Conservation (phyloP, 2,888 invertebrate species). For the Blastobasis lacticolella region DNA sequence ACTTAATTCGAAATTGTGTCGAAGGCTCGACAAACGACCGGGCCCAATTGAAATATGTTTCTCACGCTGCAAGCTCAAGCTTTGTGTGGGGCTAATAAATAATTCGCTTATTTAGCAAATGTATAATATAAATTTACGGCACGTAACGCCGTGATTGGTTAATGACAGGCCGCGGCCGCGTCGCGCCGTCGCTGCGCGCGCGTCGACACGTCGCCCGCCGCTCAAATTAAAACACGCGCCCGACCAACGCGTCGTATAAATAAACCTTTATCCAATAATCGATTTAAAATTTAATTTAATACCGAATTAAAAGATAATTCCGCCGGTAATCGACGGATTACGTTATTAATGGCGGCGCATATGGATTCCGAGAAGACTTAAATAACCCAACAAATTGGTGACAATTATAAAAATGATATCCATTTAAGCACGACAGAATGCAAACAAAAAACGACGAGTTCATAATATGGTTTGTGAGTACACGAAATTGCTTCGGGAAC, state of each 20-base stretch:
- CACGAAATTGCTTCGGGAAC: constrained; percentile 37
- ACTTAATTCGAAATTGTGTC: constrained; percentile 10
- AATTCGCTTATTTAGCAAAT: too few species aligned
- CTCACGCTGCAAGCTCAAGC: too few species aligned
- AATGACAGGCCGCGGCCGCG: constrained; percentile 11
- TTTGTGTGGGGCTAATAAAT: too few species aligned
- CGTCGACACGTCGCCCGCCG: constrained; percentile 20
- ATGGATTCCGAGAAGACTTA: constrained; percentile 13
- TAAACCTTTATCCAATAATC: constrained; percentile 12
- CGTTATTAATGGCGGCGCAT: neutral
- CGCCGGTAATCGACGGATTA: neutral
- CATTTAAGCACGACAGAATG: constrained; percentile 9
- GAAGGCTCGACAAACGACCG: too few species aligned
- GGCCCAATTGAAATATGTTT: too few species aligned
- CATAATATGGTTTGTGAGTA: constrained; percentile 24
- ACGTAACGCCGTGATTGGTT: constrained; percentile 23
- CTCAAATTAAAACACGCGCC: constrained; percentile 26
- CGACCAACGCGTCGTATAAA: constrained; percentile 6
- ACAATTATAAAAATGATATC: constrained; percentile 24
- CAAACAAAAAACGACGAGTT: constrained; percentile 22
- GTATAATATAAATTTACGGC: constrained; percentile 18
- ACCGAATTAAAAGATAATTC: constrained; percentile 14
- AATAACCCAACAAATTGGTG: constrained; percentile 14
- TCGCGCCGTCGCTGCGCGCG: constrained; percentile 11
- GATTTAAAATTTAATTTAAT: constrained; percentile 19